A percentile compares a stretch with the other conserved stretches of the same genome.
These are phyloP conservation scores for Rotaria magnacalcarata DNA, from an alignment of 2,888 invertebrate species.

Conservation along the genomic window DNA sequence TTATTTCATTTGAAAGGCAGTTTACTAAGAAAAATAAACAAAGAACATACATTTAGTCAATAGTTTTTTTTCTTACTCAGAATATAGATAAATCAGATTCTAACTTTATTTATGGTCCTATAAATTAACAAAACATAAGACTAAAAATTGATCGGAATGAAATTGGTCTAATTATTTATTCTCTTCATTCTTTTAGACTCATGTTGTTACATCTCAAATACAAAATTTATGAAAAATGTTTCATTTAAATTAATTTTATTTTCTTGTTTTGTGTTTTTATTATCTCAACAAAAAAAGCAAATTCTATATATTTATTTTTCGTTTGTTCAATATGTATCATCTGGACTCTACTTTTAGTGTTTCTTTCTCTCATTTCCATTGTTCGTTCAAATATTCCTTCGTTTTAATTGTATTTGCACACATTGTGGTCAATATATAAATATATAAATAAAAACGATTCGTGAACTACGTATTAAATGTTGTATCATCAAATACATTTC, in stretches of 20 bases:
- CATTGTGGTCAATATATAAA: background rate
- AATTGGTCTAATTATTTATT: background rate
- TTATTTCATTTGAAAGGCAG: no score
- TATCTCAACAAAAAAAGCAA: background rate
- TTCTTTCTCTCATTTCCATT: background rate
- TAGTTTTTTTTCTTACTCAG: background rate
- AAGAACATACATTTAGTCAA: background rate
- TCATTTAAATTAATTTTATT: background rate
- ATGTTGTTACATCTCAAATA: background rate
- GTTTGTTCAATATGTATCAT: background rate
- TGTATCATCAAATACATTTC: background rate
- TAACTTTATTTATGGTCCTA: no score
- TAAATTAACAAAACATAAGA: no score
- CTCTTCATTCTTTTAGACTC: background rate
- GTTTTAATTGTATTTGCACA: background rate
- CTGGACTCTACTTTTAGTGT: background rate
- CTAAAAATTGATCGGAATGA: background rate
- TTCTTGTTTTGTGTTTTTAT: background rate
- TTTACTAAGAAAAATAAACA: no score
- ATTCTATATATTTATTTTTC: conserved; percentile 8
- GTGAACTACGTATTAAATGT: background rate
- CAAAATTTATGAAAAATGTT: background rate
- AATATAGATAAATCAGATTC: no score
- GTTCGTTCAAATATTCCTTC: background rate
- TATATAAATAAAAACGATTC: background rate